phyloP scores from a whole-genome alignment of 2,113 vertebrate genomes.

The Halcyon malimbica region DNA sequence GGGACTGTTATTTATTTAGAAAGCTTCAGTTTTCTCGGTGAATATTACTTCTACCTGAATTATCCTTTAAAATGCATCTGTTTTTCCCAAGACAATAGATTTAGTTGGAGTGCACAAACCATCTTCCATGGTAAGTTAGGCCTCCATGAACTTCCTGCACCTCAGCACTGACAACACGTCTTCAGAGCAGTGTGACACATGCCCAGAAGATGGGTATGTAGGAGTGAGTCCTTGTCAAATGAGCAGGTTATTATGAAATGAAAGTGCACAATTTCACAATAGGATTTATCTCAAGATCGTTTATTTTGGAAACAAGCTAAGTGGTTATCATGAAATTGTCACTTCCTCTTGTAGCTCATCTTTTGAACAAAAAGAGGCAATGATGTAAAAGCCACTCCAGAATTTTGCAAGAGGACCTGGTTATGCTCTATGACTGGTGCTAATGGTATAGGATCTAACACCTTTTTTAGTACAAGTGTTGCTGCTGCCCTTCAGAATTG shows the following conservation, averaged over 20 bases:
- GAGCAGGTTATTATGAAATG: background rate
- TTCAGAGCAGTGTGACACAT: background rate
- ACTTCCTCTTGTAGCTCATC: background rate
- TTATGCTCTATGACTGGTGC: background rate
- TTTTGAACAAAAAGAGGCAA: background rate
- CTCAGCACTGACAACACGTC: background rate
- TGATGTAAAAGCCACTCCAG: background rate
- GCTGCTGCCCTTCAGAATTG: background rate
- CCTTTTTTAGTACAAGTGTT: background rate
- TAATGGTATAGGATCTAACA: background rate
- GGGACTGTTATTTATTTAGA: background rate
- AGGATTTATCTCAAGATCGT: background rate
- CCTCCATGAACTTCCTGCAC: background rate
- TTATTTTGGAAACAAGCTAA: background rate
- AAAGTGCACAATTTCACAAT: background rate
- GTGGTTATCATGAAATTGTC: background rate
- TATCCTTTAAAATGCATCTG: background rate
- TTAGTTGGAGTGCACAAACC: background rate
- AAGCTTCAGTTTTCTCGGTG: background rate
- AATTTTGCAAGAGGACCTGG: background rate
- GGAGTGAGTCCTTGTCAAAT: slow-evolving; percentile 29
- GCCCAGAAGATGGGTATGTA: background rate
- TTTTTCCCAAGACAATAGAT: background rate
- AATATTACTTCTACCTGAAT: background rate
- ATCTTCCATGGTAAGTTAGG: background rate